phyloP scores from a whole-genome alignment of 2,888 invertebrate genomes.

The Adela reaumurella region DNA sequence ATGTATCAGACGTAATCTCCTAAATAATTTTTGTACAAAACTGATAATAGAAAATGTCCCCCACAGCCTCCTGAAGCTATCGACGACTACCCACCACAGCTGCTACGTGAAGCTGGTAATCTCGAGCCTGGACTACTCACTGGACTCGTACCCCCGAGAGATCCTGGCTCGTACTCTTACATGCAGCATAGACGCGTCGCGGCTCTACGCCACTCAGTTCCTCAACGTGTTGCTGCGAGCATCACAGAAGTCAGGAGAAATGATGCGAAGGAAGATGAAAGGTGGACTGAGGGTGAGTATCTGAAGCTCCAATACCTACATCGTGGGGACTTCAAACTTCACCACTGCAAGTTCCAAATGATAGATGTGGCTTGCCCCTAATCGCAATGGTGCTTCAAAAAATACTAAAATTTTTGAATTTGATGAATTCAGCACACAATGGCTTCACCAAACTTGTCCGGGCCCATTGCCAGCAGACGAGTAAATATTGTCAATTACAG shows the following conservation, averaged over 20 bases:
- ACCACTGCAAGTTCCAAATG: not conserved
- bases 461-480: too few species aligned
- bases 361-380: too few species aligned
- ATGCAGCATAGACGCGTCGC: conserved; percentile 54
- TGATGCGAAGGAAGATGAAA: conserved; percentile 39
- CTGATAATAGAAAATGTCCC: too few species aligned
- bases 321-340: not conserved
- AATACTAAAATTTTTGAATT: too few species aligned
- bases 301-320: conserved; percentile 3
- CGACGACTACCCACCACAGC: conserved; percentile 79
- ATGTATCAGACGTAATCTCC: conserved; percentile 93
- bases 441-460: too few species aligned
- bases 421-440: too few species aligned
- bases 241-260: conserved; percentile 44
- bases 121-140: conserved; percentile 85
- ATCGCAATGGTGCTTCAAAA: too few species aligned
- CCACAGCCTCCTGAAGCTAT: conserved; percentile 72
- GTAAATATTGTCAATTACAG: too few species aligned
- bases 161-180: conserved; percentile 59
- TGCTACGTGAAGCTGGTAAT: conserved; percentile 92
- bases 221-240: conserved; percentile 82
- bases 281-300: not conserved
- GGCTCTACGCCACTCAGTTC: conserved; percentile 88
- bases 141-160: conserved; percentile 67
- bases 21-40: too few species aligned